Percentiles rank a stretch among this genome's conserved stretches.
Evolutionary conservation across 2,888 invertebrate genomes (phyloP).

Genomic region (Amaurobius ferox): DNA sequence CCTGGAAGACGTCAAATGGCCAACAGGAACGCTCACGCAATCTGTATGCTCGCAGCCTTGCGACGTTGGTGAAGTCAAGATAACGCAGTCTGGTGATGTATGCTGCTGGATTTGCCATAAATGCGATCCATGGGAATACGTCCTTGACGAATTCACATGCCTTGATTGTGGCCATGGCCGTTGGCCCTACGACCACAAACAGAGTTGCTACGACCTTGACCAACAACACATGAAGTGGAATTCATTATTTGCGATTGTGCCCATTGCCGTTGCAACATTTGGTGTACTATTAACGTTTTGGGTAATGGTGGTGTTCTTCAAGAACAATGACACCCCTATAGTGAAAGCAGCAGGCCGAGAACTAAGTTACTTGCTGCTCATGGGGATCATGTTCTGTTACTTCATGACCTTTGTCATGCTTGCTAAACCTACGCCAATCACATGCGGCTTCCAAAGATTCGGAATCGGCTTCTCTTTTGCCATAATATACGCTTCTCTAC

Average conservation of each 20-base stretch:
- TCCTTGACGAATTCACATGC: constrained; percentile 83
- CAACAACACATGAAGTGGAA: constrained; percentile 83
- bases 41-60: constrained; percentile 86
- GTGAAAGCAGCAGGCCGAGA: constrained; percentile 83
- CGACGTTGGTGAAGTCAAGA: constrained; percentile 83
- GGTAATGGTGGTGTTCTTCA: constrained; percentile 82
- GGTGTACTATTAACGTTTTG: constrained; percentile 82
- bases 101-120: constrained; percentile 89
- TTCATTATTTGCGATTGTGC: constrained; percentile 82
- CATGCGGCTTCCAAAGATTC: constrained; percentile 82
- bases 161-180: constrained; percentile 82
- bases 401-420: constrained; percentile 82
- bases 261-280: constrained; percentile 82
- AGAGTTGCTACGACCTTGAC: constrained; percentile 82
- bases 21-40: constrained; percentile 80
- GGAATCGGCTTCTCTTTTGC: constrained; percentile 84
- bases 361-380: constrained; percentile 82
- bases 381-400: constrained; percentile 83
- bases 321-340: constrained; percentile 83
- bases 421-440: constrained; percentile 80
- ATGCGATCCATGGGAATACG: constrained; percentile 84
- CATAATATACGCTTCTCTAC: constrained; percentile 82
- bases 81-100: constrained; percentile 82
- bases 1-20: constrained; percentile 74
- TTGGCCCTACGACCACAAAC: constrained; percentile 83